A percentile compares a stretch with the other conserved stretches of the same genome.
Evolutionary conservation across 1,140 invertebrate species (phyloP).

Genomic region (Propsilocerus akamusi): DNA sequence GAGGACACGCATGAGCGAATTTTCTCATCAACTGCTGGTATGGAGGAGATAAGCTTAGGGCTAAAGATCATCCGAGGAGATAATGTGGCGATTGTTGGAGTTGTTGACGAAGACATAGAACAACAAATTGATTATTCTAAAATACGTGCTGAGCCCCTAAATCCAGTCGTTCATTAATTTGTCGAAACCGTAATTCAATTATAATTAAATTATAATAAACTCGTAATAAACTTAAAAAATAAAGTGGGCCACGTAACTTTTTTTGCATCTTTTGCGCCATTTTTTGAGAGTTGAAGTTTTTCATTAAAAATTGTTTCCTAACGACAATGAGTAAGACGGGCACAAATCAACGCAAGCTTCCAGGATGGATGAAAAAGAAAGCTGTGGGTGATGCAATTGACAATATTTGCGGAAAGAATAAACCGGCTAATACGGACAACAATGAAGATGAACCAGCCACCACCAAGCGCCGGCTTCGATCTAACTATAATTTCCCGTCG

Average conservation of each 20-base stretch:
- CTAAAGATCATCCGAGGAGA: conserved; percentile 95
- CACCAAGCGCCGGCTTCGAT: conserved; percentile 14
- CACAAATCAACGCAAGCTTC: too few species aligned
- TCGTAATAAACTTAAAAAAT: too few species aligned
- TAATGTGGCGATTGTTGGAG: conserved; percentile 89
- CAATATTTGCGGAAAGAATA: background rate
- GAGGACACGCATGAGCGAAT: conserved; percentile 96
- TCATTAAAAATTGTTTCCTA: too few species aligned
- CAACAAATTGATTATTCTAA: conserved; percentile 62
- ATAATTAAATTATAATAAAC: too few species aligned
- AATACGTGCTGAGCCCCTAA: conserved; percentile 79
- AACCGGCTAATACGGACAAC: conserved; percentile 5
- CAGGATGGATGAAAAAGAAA: too few species aligned
- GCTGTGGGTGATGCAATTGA: too few species aligned
- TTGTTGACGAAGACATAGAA: conserved; percentile 82
- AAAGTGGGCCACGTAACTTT: too few species aligned
- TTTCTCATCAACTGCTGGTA: conserved; percentile 76
- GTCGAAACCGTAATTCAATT: too few species aligned
- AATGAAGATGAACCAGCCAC: conserved; percentile 17
- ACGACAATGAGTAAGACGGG: too few species aligned
- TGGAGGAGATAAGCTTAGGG: conserved; percentile 91
- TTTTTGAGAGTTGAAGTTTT: too few species aligned
- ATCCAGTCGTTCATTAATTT: conserved; percentile 60
- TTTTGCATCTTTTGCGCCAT: too few species aligned
- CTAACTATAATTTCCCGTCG: conserved; percentile 16